Conservation (phyloP, 1,140 invertebrate species). For the Lithobius niger region DNA sequence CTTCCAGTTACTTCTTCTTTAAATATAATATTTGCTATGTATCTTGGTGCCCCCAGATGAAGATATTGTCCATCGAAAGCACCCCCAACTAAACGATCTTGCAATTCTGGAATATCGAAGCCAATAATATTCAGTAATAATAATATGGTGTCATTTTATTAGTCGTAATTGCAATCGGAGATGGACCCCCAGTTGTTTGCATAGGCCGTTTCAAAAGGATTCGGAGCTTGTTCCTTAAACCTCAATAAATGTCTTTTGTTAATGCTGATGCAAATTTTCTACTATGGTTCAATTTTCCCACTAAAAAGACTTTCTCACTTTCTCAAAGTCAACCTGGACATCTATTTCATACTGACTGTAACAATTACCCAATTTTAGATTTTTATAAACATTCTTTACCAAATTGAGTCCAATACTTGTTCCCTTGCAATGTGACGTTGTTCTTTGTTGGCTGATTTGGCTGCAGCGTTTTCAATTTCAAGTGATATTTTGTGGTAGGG, state of each 20-base stretch:
- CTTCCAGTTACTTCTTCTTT: background rate
- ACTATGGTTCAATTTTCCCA: too few species aligned
- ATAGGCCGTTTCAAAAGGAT: background rate
- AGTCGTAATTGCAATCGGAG: background rate
- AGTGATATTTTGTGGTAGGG: background rate
- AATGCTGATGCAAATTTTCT: background rate
- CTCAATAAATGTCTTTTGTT: background rate
- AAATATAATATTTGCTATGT: slow-evolving; percentile 1
- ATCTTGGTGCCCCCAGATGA: background rate
- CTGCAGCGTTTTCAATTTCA: background rate
- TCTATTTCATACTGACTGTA: background rate
- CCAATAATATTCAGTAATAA: background rate
- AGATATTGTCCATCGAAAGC: background rate
- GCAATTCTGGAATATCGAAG: background rate
- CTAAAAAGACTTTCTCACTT: too few species aligned
- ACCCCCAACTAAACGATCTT: background rate
- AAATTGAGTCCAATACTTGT: background rate
- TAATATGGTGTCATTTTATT: background rate
- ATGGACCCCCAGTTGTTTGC: background rate
- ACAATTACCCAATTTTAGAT: too few species aligned
- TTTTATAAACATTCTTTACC: too few species aligned
- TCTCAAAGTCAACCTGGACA: too few species aligned
- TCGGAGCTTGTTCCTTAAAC: background rate
- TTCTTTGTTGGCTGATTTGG: background rate
- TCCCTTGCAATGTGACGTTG: background rate